These are phyloP conservation scores for Biston stratarius DNA, from an alignment of 2,888 invertebrate genomes.

Conservation along the genomic window DNA sequence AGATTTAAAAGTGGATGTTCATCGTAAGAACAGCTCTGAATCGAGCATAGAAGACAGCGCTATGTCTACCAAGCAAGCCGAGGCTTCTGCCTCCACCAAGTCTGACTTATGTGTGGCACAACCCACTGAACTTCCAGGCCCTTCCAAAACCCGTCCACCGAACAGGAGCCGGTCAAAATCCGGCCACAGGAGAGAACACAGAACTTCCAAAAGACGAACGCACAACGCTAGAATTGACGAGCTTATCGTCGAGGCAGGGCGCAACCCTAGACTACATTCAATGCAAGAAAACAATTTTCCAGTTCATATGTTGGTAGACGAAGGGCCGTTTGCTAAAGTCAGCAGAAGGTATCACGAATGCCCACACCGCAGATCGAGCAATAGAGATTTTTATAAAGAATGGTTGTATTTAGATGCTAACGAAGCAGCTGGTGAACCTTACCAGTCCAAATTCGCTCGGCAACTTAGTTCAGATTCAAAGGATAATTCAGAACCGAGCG, in stretches of 20 bases:
- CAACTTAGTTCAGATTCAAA: conserved; percentile 84
- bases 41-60: conserved; percentile 91
- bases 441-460: conserved; percentile 83
- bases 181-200: conserved; percentile 66
- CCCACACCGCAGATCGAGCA: conserved; percentile 69
- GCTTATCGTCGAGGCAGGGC: conserved; percentile 69
- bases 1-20: conserved; percentile 97
- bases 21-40: conserved; percentile 96
- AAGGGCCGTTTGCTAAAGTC: conserved; percentile 80
- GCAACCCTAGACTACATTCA: conserved; percentile 57
- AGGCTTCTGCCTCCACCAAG: conserved; percentile 69
- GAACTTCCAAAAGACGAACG: conserved; percentile 68
- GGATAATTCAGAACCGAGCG: conserved; percentile 82
- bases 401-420: conserved; percentile 78
- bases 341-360: conserved; percentile 78
- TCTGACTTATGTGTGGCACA: conserved; percentile 75
- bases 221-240: conserved; percentile 74
- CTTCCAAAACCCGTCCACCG: conserved; percentile 69
- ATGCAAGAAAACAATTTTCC: conserved; percentile 64
- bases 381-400: conserved; percentile 79
- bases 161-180: conserved; percentile 68
- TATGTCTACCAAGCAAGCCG: conserved; percentile 76
- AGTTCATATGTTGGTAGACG: conserved; percentile 74
- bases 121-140: conserved; percentile 62
- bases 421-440: conserved; percentile 78